These are phyloP conservation scores for Hyperoplus lanceolatus DNA, from an alignment of 2,797 vertebrate species.

Conservation along the genomic window DNA sequence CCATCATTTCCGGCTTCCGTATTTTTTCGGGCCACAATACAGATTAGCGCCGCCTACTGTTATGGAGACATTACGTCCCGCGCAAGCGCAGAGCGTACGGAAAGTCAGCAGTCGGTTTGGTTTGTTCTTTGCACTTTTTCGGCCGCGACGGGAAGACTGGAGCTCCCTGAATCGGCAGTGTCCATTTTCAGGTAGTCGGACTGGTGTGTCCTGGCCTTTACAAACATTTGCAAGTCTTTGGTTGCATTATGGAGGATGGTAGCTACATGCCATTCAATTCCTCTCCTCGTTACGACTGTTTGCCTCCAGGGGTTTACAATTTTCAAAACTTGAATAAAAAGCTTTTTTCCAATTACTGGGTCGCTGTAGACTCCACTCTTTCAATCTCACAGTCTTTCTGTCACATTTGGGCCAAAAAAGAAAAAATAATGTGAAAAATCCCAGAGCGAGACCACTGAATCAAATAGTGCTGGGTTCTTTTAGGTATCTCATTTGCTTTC, in stretches of 20 bases:
- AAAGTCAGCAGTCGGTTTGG: too few relatives aligned
- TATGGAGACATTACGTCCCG: too few relatives aligned
- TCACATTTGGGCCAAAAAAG: conserved; percentile 1
- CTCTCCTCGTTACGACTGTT: neutral
- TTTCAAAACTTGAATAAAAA: conserved; percentile 30
- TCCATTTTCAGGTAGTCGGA: too few relatives aligned
- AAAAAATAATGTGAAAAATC: neutral
- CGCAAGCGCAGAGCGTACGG: too few relatives aligned
- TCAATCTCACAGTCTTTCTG: neutral
- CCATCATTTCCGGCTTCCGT: too few relatives aligned
- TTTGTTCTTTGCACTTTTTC: too few relatives aligned
- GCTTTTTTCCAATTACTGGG: conserved; percentile 10
- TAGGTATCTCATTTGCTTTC: conserved; percentile 4
- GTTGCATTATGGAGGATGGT: neutral
- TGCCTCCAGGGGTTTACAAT: conserved; percentile 5
- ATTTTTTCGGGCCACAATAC: too few relatives aligned
- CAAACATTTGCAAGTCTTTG: conserved; percentile 1
- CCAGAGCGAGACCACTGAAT: neutral
- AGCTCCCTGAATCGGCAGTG: too few relatives aligned
- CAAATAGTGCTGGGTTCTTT: neutral
- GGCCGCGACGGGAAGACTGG: too few relatives aligned
- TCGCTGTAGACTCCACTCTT: neutral
- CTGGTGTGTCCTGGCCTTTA: too few relatives aligned
- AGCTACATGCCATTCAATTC: neutral
- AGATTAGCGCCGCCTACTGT: too few relatives aligned